Percentiles rank a stretch among this genome's conserved stretches.
Conservation (phyloP, 2,113 vertebrate genomes). For the Hemicordylus capensis region DNA sequence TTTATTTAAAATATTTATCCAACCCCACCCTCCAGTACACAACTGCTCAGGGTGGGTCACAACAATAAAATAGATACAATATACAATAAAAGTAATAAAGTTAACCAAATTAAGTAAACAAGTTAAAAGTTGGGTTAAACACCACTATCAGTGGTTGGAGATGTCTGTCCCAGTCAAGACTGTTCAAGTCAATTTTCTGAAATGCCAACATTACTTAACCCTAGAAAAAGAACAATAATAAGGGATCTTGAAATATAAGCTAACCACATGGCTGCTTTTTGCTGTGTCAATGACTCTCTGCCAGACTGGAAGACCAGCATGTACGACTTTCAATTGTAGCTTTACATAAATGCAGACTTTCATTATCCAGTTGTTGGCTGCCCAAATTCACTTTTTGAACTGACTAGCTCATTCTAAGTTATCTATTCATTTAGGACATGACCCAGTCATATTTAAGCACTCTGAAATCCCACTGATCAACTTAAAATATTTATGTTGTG, state of each 20-base stretch:
- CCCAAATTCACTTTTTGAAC: background rate
- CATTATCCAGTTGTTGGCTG: background rate
- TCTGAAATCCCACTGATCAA: background rate
- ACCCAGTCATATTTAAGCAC: background rate
- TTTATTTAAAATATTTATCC: too few species aligned
- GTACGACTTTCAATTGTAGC: background rate
- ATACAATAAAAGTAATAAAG: too few species aligned
- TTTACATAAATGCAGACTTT: conserved; percentile 15
- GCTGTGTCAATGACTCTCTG: background rate
- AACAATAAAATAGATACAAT: too few species aligned
- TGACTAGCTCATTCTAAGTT: background rate
- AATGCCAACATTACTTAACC: conserved; percentile 35
- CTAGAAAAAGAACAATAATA: conserved; percentile 40
- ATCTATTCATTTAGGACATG: background rate
- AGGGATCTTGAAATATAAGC: conserved; percentile 53
- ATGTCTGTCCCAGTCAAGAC: conserved; percentile 23
- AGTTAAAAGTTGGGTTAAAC: too few species aligned
- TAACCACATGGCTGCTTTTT: conserved; percentile 36
- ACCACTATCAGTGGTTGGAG: too few species aligned
- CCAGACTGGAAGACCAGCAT: background rate
- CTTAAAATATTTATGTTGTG: background rate
- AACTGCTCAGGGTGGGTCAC: too few species aligned
- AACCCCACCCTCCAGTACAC: too few species aligned
- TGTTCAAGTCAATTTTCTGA: conserved; percentile 35
- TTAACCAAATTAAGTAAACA: too few species aligned